Conservation (phyloP, 2,888 invertebrate genomes). For the Drosophila phalerata region DNA sequence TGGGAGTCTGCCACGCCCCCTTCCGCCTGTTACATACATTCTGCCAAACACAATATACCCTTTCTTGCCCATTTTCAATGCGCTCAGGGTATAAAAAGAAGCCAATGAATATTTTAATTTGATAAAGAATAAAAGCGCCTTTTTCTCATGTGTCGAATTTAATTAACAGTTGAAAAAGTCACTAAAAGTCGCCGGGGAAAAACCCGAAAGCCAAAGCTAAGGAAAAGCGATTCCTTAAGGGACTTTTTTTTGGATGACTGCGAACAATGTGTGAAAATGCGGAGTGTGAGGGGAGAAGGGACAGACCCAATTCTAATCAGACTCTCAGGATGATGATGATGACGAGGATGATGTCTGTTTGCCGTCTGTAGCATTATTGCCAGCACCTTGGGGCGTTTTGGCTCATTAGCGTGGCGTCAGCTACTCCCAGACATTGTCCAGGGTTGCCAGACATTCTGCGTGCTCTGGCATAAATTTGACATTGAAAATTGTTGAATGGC, state of each 20-base stretch:
- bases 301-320: constrained; percentile 7
- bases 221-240: constrained; percentile 23
- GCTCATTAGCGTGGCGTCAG: constrained; percentile 76
- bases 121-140: constrained; percentile 7
- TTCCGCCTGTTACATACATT: no score
- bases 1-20: no score
- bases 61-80: no score
- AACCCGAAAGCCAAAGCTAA: constrained; percentile 23
- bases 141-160: constrained; percentile 67
- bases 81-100: no score
- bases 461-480: constrained; percentile 82
- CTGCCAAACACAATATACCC: no score
- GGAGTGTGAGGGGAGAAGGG: neutral
- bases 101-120: constrained; percentile 60
- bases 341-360: constrained; percentile 43
- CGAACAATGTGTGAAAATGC: constrained; percentile 70
- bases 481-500: constrained; percentile 71
- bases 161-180: constrained; percentile 71
- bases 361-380: constrained; percentile 63
- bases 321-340: neutral
- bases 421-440: constrained; percentile 26
- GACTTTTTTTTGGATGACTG: constrained; percentile 15
- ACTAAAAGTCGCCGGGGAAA: constrained; percentile 43
- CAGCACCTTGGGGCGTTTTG: constrained; percentile 81
- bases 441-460: constrained; percentile 69